A percentile compares a stretch with the other conserved stretches of the same genome.
Evolutionary conservation across 2,797 vertebrate genomes (phyloP).

Genomic region (Danio kyathit): DNA sequence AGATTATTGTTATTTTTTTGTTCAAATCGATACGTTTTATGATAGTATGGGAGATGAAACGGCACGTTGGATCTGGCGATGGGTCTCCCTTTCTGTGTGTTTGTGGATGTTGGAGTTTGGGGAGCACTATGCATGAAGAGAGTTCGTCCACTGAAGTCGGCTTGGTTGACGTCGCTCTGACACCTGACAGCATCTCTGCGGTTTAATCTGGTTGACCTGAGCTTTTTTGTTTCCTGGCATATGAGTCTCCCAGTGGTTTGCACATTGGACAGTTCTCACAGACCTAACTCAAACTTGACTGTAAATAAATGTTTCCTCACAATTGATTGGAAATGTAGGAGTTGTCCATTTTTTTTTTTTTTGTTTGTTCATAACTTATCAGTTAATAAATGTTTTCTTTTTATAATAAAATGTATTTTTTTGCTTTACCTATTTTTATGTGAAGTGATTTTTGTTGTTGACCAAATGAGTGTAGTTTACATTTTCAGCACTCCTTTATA

Average conservation of each 20-base stretch:
- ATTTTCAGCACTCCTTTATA: background rate
- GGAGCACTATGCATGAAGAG: conserved; percentile 69
- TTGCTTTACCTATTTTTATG: conserved; percentile 11
- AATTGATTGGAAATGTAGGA: conserved; percentile 64
- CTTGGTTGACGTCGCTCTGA: conserved; percentile 68
- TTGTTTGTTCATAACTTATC: conserved; percentile 73
- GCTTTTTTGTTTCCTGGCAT: conserved; percentile 62
- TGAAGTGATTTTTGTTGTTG: background rate
- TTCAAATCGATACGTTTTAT: conserved; percentile 47
- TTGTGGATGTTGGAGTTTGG: conserved; percentile 64
- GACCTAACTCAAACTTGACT: conserved; percentile 65
- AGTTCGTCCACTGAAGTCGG: conserved; percentile 66
- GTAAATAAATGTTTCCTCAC: conserved; percentile 70
- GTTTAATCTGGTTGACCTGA: conserved; percentile 60
- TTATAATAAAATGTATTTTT: conserved; percentile 58
- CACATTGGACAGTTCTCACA: conserved; percentile 67
- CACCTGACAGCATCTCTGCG: conserved; percentile 47
- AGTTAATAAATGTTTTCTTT: conserved; percentile 71
- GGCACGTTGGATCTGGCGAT: conserved; percentile 59
- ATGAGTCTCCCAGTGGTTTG: conserved; percentile 64
- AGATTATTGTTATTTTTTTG: conserved; percentile 17
- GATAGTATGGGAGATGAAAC: conserved; percentile 67
- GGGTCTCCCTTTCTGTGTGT: conserved; percentile 64
- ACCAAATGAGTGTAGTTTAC: background rate
- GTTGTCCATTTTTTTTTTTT: conserved; percentile 52